phyloP scores from a whole-genome alignment of 2,797 vertebrate genomes.

The Triplophysa yarkandensis region DNA sequence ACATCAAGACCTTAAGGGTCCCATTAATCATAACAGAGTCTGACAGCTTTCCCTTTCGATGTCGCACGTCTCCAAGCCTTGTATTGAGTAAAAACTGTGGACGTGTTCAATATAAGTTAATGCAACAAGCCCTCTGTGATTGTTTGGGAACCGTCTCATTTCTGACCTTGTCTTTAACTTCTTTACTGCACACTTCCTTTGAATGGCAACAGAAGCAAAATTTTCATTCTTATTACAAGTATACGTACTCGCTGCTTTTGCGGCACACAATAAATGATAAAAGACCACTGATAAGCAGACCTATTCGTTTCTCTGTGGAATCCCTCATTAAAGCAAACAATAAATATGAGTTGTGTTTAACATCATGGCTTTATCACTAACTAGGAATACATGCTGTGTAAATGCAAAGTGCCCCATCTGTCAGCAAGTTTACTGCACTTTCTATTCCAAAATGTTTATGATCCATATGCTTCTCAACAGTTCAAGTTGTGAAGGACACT shows the following conservation, averaged over 20 bases:
- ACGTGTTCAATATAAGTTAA: constrained; percentile 7
- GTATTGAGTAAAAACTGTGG: neutral
- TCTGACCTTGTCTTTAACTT: neutral
- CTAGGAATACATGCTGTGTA: constrained; percentile 36
- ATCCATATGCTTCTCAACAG: constrained; percentile 43
- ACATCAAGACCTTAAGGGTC: constrained; percentile 25
- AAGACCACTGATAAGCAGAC: neutral
- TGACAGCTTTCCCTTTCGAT: constrained; percentile 16
- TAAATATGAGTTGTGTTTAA: constrained; percentile 15
- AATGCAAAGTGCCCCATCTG: constrained; percentile 28
- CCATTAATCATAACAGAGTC: constrained; percentile 18
- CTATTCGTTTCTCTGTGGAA: neutral
- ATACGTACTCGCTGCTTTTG: neutral
- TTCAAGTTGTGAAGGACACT: constrained; percentile 3
- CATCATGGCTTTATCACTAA: constrained; percentile 13
- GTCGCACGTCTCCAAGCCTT: neutral
- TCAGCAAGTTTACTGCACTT: constrained; percentile 11
- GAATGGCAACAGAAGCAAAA: neutral
- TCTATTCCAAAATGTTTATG: constrained; percentile 19
- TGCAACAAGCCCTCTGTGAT: neutral
- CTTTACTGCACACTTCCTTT: neutral
- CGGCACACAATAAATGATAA: neutral
- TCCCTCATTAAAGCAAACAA: constrained; percentile 11
- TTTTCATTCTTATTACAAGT: neutral
- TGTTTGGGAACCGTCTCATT: neutral